phyloP scores from a whole-genome alignment of 2,888 invertebrate species.

The Aspidapion aeneum region DNA sequence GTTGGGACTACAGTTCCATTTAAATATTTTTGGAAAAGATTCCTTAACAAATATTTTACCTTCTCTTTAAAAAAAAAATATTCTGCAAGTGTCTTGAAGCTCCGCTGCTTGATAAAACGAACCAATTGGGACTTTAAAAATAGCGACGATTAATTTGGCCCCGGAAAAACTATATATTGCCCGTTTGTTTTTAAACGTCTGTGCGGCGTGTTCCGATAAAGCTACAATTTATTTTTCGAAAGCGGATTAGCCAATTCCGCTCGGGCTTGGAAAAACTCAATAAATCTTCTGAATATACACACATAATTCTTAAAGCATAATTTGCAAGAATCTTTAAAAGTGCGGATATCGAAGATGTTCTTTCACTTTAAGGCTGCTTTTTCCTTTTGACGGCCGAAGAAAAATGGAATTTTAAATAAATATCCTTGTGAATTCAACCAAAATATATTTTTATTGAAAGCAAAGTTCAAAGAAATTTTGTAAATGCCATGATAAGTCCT shows the following conservation, averaged over 20 bases:
- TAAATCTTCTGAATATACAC: background rate
- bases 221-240: background rate
- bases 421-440: too few species aligned
- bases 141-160: background rate
- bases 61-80: too few species aligned
- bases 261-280: background rate
- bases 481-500: too few species aligned
- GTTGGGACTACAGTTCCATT: too few species aligned
- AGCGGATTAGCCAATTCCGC: background rate
- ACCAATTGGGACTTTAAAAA: too few species aligned
- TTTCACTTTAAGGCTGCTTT: background rate
- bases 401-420: background rate
- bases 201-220: background rate
- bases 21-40: too few species aligned
- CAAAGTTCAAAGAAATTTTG: too few species aligned
- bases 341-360: background rate
- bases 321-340: background rate
- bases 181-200: background rate
- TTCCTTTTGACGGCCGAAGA: background rate
- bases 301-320: background rate
- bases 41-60: too few species aligned
- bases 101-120: too few species aligned
- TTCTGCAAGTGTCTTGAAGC: too few species aligned
- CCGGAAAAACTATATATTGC: background rate
- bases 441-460: too few species aligned